Evolutionary conservation across 2,888 invertebrate genomes (phyloP), one percentile per base, ranked within the genome.

Genomic region (Toxonevra muliebris): DNA sequence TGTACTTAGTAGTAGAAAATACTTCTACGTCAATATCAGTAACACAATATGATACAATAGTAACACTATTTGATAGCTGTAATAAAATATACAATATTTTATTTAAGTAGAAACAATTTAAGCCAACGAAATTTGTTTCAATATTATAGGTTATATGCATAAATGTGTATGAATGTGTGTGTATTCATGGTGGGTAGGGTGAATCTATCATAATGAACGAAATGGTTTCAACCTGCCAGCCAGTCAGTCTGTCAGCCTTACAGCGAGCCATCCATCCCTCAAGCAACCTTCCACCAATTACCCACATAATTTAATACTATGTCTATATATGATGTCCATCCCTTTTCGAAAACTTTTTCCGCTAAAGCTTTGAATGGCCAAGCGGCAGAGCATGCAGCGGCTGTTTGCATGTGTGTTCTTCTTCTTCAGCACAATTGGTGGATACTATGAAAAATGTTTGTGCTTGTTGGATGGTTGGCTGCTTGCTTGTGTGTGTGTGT

Each of bases 281-380:
- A 45, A 30, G 15, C 55, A 30, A 15, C 55, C 45, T 53, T 45
- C 45, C 30, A 12, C 48, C 41, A 19, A 17, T 12, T 30, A 58
- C 42, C 20, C 41, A 45, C 48, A 42, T 13, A 19, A 17, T 19
- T 9, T 13, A 57, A 54, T 53, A n/a, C 40, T 20, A 5, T 53
- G 52, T 17, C 42, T 20, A 12, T 5, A 30, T 45, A 65, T 66
- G 69, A 66, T 77, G 77, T 76, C 76, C 77, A 76, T 76, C 75
- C 75, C 74, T 71, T 74, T 70, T 71, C 65, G 64, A 72, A 71
- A 71, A 62, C 62, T 66, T 66, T 64, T 67, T 48, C 63, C 60
- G 53, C 50, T 69, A 66, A 72, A 72, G 70, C 69, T 72, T 72
- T 70, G 71, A 76, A 74, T 76, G 75, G 76, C 75, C 76, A 72